Evolutionary conservation across 2,797 vertebrate genomes (phyloP).

Genomic region (Paratrypauchen microcephalus): DNA sequence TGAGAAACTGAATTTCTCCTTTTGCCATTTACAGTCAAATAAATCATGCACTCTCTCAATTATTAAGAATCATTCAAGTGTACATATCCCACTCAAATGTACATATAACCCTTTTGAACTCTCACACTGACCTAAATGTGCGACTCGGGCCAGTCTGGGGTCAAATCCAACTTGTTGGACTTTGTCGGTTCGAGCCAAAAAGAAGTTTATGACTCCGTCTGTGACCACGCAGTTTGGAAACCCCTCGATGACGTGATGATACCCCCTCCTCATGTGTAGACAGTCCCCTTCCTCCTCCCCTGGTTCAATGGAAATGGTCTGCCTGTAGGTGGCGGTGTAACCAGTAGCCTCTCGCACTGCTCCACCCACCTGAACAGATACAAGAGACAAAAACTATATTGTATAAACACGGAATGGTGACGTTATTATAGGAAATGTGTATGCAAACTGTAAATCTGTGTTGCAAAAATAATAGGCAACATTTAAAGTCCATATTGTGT

Average conservation of each 20-base stretch:
- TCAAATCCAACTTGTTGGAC: slow-evolving; percentile 92
- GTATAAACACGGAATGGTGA: too few species aligned
- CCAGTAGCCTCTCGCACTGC: slow-evolving; percentile 89
- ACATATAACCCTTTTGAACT: slow-evolving; percentile 17
- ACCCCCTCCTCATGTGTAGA: slow-evolving; percentile 82
- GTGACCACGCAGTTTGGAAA: slow-evolving; percentile 91
- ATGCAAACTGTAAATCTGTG: too few species aligned
- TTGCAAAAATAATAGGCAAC: too few species aligned
- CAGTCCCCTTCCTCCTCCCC: slow-evolving; percentile 87
- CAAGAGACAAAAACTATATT: not conserved
- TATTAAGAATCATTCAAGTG: too few species aligned
- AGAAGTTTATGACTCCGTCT: slow-evolving; percentile 95
- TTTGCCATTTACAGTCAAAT: not conserved
- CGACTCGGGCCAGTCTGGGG: slow-evolving; percentile 84
- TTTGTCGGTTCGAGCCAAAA: slow-evolving; percentile 90
- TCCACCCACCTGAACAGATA: slow-evolving; percentile 83
- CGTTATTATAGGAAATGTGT: too few species aligned
- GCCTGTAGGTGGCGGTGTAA: slow-evolving; percentile 86
- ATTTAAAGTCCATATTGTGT: too few species aligned
- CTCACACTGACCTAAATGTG: slow-evolving; percentile 84
- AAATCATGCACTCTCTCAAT: not conserved
- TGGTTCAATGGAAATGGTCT: slow-evolving; percentile 82
- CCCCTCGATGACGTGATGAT: slow-evolving; percentile 84
- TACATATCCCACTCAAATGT: not conserved
- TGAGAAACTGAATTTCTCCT: too few species aligned